Evolutionary conservation across 64 coral and sea anemone genomes (phyloP).

Genomic region (Acropora tenuis): DNA sequence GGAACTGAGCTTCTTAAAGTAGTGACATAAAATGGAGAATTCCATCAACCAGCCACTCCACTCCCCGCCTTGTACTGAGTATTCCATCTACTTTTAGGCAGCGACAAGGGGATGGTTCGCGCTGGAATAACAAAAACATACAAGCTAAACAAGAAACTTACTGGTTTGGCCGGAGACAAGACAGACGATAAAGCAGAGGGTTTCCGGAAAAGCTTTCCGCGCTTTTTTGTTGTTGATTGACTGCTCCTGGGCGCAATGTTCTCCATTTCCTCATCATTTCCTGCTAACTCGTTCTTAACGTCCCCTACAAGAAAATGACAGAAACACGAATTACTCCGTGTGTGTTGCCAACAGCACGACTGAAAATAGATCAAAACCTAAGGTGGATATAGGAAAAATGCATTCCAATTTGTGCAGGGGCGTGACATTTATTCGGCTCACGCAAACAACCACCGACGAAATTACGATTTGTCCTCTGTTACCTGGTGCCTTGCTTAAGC

Average conservation of each 20-base stretch:
- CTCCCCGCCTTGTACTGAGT: too few species aligned
- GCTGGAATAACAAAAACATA: neutral
- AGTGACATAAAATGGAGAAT: too few species aligned
- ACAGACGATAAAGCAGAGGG: neutral
- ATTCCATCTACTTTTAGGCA: too few species aligned
- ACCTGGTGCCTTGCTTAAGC: neutral
- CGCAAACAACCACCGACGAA: neutral
- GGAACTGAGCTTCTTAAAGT: too few species aligned
- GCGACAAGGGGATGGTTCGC: neutral
- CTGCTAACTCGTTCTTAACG: neutral
- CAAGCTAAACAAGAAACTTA: neutral
- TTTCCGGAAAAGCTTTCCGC: conserved; percentile 14
- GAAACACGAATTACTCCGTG: neutral
- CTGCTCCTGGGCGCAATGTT: conserved; percentile 4
- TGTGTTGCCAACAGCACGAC: too few species aligned
- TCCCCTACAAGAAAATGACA: neutral
- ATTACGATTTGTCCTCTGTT: too few species aligned
- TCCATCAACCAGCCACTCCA: too few species aligned
- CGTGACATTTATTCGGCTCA: neutral
- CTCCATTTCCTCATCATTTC: neutral
- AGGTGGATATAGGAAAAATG: too few species aligned
- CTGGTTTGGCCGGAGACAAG: conserved; percentile 8
- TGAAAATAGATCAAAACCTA: too few species aligned
- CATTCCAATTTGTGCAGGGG: too few species aligned
- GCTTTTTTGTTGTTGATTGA: conserved; percentile 9